Conservation (phyloP, 1,140 invertebrate species). For the Drosophila ironensis region DNA sequence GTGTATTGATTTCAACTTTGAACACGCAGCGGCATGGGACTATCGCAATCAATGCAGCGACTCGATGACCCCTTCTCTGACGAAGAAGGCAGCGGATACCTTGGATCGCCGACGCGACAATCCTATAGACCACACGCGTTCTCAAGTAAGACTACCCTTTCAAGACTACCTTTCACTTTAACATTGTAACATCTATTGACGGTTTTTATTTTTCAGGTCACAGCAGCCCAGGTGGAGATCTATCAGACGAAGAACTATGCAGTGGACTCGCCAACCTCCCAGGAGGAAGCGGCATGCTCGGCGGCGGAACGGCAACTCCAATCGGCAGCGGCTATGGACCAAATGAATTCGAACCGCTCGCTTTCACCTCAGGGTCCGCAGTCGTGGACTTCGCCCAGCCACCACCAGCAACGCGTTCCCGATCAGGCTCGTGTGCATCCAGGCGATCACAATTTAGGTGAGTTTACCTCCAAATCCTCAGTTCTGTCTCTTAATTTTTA, state of each 20-base stretch:
- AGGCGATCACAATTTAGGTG: slow-evolving; percentile 81
- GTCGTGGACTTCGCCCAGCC: slow-evolving; percentile 84
- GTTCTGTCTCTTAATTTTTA: no score
- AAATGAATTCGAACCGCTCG: slow-evolving; percentile 82
- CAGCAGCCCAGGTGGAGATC: slow-evolving; percentile 84
- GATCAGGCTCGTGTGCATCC: slow-evolving; percentile 83
- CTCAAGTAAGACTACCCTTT: slow-evolving; percentile 65
- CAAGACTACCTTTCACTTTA: no score
- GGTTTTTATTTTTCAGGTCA: slow-evolving; percentile 54
- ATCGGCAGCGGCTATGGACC: slow-evolving; percentile 81
- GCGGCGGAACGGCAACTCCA: slow-evolving; percentile 80
- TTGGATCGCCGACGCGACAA: slow-evolving; percentile 82
- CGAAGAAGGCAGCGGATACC: slow-evolving; percentile 82
- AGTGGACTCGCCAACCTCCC: slow-evolving; percentile 83
- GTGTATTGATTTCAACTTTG: slow-evolving; percentile 35
- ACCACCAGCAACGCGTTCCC: slow-evolving; percentile 80
- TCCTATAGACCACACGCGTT: slow-evolving; percentile 82
- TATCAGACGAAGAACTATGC: slow-evolving; percentile 86
- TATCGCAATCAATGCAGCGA: slow-evolving; percentile 82
- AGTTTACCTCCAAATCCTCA: slow-evolving; percentile 20
- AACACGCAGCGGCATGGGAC: slow-evolving; percentile 78
- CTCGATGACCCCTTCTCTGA: slow-evolving; percentile 82
- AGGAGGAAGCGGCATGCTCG: slow-evolving; percentile 72
- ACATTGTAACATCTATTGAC: no score
- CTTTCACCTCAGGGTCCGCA: slow-evolving; percentile 85